Evolutionary conservation across 2,113 vertebrate species (phyloP).

Genomic region (Lagopus muta): DNA sequence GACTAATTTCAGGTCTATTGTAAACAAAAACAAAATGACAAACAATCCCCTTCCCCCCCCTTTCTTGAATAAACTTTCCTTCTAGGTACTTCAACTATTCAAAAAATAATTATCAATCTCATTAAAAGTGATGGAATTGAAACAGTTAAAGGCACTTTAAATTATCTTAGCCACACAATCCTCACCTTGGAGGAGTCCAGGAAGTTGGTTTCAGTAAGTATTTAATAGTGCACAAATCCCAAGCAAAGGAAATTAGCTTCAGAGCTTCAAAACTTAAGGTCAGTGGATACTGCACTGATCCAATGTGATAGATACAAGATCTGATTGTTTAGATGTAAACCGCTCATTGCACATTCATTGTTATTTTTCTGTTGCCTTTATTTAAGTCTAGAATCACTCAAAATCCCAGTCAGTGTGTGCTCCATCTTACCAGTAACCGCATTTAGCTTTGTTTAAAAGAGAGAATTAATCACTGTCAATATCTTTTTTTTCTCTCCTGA

Average conservation of each 20-base stretch:
- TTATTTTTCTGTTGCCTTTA: constrained; percentile 27
- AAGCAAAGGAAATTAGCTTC: constrained; percentile 76
- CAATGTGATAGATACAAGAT: neutral
- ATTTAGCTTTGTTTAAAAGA: constrained; percentile 66
- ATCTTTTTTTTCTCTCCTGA: neutral
- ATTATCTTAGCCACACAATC: constrained; percentile 40
- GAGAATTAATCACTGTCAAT: constrained; percentile 39
- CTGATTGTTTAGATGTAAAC: neutral
- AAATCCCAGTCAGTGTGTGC: neutral
- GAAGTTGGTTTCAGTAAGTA: constrained; percentile 72
- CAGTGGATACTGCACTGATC: constrained; percentile 32
- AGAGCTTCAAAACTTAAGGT: constrained; percentile 63
- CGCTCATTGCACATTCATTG: constrained; percentile 49
- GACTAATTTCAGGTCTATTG: constrained; percentile 36
- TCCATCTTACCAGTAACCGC: neutral
- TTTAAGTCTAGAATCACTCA: neutral
- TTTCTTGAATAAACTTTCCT: neutral
- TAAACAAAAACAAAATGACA: neutral
- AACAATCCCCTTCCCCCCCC: neutral
- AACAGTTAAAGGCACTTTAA: constrained; percentile 60
- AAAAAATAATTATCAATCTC: constrained; percentile 27
- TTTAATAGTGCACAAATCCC: constrained; percentile 49
- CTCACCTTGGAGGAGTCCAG: constrained; percentile 48
- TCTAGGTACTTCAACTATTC: neutral
- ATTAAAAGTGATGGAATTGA: constrained; percentile 47